These are phyloP conservation scores for Portevinia maculata DNA, from an alignment of 2,888 invertebrate genomes.

Conservation along the genomic window DNA sequence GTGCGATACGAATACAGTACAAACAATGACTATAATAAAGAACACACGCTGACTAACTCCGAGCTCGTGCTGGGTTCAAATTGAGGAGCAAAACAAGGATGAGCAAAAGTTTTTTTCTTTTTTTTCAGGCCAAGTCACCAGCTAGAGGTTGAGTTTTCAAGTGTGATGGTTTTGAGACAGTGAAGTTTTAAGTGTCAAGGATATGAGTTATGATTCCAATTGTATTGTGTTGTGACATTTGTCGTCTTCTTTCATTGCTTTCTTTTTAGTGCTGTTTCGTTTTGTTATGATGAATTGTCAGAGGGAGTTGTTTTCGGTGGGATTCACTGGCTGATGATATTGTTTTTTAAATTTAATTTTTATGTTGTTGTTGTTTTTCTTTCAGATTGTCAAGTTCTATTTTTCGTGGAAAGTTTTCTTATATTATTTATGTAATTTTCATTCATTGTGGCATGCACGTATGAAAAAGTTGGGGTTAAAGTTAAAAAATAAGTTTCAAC, in stretches of 20 bases:
- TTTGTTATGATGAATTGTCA: conserved; percentile 12
- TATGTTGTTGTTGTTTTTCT: conserved; percentile 14
- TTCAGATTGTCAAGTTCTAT: conserved; percentile 16
- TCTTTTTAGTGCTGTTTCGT: background rate
- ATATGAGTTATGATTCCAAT: conserved; percentile 70
- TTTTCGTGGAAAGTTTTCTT: conserved; percentile 18
- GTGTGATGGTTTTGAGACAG: conserved; percentile 69
- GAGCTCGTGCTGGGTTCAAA: conserved; percentile 27
- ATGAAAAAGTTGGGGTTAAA: background rate
- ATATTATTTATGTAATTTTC: conserved; percentile 13
- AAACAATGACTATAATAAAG: conserved; percentile 70
- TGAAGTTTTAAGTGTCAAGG: conserved; percentile 72
- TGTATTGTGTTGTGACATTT: conserved; percentile 63
- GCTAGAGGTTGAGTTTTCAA: conserved; percentile 68
- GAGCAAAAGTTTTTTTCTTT: too few relatives aligned
- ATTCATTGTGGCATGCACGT: conserved; percentile 6
- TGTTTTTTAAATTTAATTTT: conserved; percentile 16
- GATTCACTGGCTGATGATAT: conserved; percentile 36
- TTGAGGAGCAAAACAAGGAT: conserved; percentile 38
- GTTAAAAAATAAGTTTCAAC: conserved; percentile 10
- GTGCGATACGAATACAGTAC: conserved; percentile 43
- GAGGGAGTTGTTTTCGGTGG: conserved; percentile 17
- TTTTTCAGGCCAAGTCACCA: conserved; percentile 33
- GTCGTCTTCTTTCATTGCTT: conserved; percentile 18
- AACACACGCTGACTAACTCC: conserved; percentile 47